phyloP scores from a whole-genome alignment of 2,797 vertebrate species.

The Sebastes umbrosus region DNA sequence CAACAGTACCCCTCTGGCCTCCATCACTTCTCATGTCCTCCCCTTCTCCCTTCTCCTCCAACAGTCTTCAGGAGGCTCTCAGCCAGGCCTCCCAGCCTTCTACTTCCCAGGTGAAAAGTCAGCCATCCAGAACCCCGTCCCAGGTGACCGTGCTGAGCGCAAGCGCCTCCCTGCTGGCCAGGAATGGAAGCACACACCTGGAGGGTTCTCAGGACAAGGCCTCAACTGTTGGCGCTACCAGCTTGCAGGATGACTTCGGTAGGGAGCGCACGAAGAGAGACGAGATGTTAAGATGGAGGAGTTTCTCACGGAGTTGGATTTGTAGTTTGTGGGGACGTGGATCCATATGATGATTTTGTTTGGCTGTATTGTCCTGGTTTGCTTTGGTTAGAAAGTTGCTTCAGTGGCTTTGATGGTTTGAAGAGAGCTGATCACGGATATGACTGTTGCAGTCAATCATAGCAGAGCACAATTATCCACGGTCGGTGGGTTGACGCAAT shows the following conservation, averaged over 20 bases:
- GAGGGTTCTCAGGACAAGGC: slow-evolving; percentile 96
- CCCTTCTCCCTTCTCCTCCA: slow-evolving; percentile 82
- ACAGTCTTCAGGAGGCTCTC: slow-evolving; percentile 99
- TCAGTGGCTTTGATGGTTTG: not conserved
- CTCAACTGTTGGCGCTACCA: slow-evolving; percentile 92
- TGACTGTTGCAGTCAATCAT: slow-evolving; percentile 27
- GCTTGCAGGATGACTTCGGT: slow-evolving; percentile 98
- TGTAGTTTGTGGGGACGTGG: not conserved
- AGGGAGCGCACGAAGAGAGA: slow-evolving; percentile 25
- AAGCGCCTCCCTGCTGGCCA: slow-evolving; percentile 99
- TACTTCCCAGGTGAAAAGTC: slow-evolving; percentile 91
- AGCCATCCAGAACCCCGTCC: slow-evolving; percentile 92
- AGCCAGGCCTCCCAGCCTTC: slow-evolving; percentile 94
- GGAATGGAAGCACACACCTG: slow-evolving; percentile 97
- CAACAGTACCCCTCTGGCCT: slow-evolving; percentile 37
- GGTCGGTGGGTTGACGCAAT: slow-evolving; percentile 35
- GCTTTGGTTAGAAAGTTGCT: not conserved
- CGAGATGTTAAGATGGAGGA: not conserved
- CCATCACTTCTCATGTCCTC: slow-evolving; percentile 45
- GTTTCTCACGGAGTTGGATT: not conserved
- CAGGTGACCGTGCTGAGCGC: slow-evolving; percentile 96
- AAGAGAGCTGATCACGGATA: slow-evolving; percentile 20
- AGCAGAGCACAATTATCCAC: slow-evolving; percentile 41
- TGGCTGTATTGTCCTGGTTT: not conserved
- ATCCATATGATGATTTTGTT: not conserved